Evolutionary conservation across 2,797 vertebrate genomes (phyloP), one percentile per base, ranked within the genome.

Genomic region (Typhlichthys eigenmanni): DNA sequence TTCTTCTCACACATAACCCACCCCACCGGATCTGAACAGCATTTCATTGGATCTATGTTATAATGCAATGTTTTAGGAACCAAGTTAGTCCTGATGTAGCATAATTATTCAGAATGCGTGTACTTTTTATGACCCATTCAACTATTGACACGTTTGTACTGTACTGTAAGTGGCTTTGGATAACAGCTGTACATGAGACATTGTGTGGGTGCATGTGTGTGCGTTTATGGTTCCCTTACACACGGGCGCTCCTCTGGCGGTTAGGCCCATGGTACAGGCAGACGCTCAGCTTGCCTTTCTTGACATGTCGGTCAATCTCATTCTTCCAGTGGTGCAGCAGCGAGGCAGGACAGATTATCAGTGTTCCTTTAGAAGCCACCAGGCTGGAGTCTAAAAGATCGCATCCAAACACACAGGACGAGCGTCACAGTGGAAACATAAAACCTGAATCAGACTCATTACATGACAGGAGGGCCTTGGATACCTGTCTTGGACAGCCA

Each of bases 251-350:
- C 11, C 68, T 95, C 59, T 94, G 92, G 9, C 97, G 78, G 76
- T 88, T 94, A 49, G 95, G 73, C 0, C 97, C 97, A 0, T 98
- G 96, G 83, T 99, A 98, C 67, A 99, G 89, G 68, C 47, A 96
- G 43, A 98, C 90, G 7, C 84, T 92, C 54, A 98, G 87, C 47
- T 48, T 90, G 62, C 81, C 89, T 7, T 7, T 72, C 72, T 74
- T 85, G 13, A 98, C 94, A 0, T 55, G 90, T 75, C 84, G 92
- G 8, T 96, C 94, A 2, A 98, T 92, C 87, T 99, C 97, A 4
- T 92, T 96, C 87, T 95, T 95, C 97, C 98, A 99, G 58, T 98
- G 97, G 78, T 99, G 95, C 69, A 98, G 65, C 82, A 99, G 91
- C 11, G 97, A 98, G 56, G 97, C 95, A 2, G 98, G 98, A 63